Evolutionary conservation across 2,113 vertebrate genomes (phyloP).

Genomic region (Geococcyx californianus): DNA sequence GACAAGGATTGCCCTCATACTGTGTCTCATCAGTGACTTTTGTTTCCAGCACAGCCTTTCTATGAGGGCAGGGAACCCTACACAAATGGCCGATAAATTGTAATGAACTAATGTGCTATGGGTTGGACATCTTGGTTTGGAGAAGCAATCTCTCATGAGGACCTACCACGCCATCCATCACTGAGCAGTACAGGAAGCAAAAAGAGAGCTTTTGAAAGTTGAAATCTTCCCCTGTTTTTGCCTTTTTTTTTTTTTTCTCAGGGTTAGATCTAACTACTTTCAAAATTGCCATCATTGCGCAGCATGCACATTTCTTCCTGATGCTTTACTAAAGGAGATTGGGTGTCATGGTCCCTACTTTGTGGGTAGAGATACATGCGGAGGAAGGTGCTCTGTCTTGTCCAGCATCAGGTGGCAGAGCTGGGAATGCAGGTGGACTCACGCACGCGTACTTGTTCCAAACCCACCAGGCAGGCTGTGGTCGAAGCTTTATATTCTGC

Average conservation of each 20-base stretch:
- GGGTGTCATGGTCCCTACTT: rapidly evolving
- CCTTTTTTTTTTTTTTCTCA: neutral
- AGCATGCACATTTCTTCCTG: neutral
- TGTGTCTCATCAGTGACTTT: neutral
- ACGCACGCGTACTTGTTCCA: neutral
- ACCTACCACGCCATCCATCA: neutral
- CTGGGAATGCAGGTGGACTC: neutral
- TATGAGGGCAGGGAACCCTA: neutral
- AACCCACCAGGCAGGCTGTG: neutral
- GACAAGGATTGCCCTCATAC: neutral
- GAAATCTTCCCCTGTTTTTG: neutral
- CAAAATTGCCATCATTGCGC: neutral
- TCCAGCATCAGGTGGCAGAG: neutral
- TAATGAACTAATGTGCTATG: neutral
- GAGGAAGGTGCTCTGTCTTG: neutral
- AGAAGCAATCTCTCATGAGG: neutral
- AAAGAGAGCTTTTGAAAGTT: neutral
- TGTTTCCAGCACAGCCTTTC: neutral
- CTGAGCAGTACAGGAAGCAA: rapidly evolving
- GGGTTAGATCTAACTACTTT: neutral
- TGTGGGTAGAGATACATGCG: rapidly evolving
- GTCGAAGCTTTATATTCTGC: neutral
- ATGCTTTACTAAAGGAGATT: neutral
- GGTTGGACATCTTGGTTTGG: neutral
- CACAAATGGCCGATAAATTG: neutral